These are phyloP conservation scores for Nerophis lumbriciformis DNA, from an alignment of 2,113 vertebrate genomes.

Conservation along the genomic window DNA sequence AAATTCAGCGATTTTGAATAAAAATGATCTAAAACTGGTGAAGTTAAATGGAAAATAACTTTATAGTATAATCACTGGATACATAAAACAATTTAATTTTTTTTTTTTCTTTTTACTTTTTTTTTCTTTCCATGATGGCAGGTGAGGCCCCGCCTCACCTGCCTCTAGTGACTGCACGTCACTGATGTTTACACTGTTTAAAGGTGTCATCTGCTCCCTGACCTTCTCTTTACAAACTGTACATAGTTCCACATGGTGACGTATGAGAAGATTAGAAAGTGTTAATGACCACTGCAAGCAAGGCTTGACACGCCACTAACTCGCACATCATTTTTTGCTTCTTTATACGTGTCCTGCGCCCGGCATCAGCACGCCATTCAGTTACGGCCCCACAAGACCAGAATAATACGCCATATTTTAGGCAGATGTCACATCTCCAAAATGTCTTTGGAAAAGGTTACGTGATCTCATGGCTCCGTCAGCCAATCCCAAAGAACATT, in stretches of 20 bases:
- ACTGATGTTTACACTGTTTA: not conserved
- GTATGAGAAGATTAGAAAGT: not conserved
- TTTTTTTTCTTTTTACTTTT: too few relatives aligned
- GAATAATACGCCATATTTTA: conserved; percentile 29
- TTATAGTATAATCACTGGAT: too few relatives aligned
- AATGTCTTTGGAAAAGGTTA: conserved; percentile 46
- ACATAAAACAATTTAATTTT: too few relatives aligned
- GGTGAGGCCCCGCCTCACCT: too few relatives aligned
- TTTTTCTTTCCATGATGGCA: too few relatives aligned
- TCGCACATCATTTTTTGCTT: too few relatives aligned
- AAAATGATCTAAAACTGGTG: too few relatives aligned
- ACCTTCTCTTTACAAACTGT: not conserved
- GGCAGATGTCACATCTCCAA: conserved; percentile 24
- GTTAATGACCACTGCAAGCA: not conserved
- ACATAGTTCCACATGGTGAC: not conserved
- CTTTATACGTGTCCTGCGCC: not conserved
- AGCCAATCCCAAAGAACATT: conserved; percentile 26
- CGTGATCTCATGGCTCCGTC: conserved; percentile 34
- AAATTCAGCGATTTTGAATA: too few relatives aligned
- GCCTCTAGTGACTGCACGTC: too few relatives aligned
- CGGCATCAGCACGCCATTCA: not conserved
- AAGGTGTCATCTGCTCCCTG: not conserved
- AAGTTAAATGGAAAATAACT: too few relatives aligned
- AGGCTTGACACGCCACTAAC: too few relatives aligned
- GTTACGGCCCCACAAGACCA: not conserved